Conservation (phyloP, 2,888 invertebrate genomes). For the Drosophila meridionalis region DNA sequence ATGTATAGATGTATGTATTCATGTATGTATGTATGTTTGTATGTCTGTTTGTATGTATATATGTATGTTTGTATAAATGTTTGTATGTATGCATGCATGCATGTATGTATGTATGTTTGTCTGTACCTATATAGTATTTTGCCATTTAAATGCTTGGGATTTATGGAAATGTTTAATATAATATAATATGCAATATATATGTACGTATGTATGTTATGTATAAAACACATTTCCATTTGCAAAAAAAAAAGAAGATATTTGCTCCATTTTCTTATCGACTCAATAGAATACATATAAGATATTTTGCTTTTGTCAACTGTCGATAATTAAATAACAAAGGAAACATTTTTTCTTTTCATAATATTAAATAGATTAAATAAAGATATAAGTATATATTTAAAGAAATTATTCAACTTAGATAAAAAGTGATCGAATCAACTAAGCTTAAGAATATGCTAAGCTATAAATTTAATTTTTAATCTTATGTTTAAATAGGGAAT, state of each 20-base stretch:
- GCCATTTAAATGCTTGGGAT: slow-evolving; percentile 29
- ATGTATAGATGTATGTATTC: slow-evolving; percentile 1
- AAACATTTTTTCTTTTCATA: not conserved
- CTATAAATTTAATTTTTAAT: no score
- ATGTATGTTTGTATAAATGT: not conserved
- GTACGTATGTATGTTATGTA: not conserved
- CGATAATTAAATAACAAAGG: not conserved
- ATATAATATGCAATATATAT: slow-evolving; percentile 1
- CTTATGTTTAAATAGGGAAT: no score
- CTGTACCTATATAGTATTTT: slow-evolving; percentile 23
- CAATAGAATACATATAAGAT: not conserved
- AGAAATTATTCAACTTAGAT: not conserved
- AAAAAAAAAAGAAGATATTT: not conserved
- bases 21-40: slow-evolving; percentile 12
- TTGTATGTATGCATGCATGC: not conserved
- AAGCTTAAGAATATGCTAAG: no score
- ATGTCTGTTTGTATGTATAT: not conserved
- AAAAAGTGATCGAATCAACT: not conserved
- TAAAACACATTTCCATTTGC: not conserved
- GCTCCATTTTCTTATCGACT: not conserved
- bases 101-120: slow-evolving; percentile 2
- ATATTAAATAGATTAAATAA: not conserved
- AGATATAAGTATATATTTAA: not conserved
- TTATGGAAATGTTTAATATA: slow-evolving; percentile 24
- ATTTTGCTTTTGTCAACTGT: not conserved